Evolutionary conservation across 2,113 vertebrate genomes (phyloP).

Genomic region (human): DNA sequence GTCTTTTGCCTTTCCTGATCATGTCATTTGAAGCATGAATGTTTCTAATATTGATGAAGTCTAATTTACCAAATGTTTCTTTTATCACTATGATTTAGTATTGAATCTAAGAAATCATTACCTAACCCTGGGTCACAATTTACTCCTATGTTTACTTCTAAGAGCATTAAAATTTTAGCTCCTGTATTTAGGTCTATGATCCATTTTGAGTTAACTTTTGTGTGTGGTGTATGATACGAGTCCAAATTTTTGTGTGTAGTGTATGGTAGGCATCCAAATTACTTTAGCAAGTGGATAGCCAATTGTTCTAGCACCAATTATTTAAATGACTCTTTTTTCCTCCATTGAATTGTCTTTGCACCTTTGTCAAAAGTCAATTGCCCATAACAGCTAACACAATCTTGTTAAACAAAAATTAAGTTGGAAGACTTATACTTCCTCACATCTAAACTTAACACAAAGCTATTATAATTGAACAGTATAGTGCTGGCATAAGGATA

Average conservation of each 20-base stretch:
- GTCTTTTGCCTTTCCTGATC: not conserved
- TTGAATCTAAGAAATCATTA: slow-evolving; percentile 13
- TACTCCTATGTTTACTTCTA: not conserved
- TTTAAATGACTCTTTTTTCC: not conserved
- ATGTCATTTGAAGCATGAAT: not conserved
- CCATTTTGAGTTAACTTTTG: not conserved
- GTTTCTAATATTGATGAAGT: not conserved
- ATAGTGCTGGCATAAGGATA: no score
- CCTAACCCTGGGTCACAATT: not conserved
- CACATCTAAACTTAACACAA: no score
- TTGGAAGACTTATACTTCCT: no score
- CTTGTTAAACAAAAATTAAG: no score
- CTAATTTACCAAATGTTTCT: not conserved
- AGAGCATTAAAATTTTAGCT: not conserved
- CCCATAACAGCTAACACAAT: no score
- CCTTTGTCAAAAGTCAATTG: no score
- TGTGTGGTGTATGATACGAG: not conserved
- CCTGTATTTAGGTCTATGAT: not conserved
- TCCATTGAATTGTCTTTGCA: no score
- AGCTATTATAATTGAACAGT: no score
- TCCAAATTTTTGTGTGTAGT: not conserved
- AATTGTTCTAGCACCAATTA: not conserved
- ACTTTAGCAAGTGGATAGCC: not conserved
- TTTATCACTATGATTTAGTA: not conserved
- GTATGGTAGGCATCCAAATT: no score